Evolutionary conservation across 2,113 vertebrate genomes (phyloP).

Genomic region (Progne subis): DNA sequence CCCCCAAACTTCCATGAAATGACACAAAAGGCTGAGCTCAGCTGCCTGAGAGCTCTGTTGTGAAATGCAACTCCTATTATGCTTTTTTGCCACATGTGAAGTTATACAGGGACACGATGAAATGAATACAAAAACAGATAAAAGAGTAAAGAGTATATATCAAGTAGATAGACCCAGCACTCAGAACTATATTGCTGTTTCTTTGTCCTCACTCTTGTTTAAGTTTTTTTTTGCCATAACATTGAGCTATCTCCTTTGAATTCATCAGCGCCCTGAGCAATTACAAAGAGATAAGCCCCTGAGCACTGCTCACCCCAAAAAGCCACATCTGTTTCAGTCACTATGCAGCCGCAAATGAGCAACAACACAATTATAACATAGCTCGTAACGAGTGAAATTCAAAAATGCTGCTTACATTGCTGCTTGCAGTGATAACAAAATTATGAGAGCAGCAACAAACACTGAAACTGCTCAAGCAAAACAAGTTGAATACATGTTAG

Average conservation of each 20-base stretch:
- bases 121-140: not conserved
- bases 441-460: slow-evolving; percentile 38
- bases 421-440: slow-evolving; percentile 40
- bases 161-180: not conserved
- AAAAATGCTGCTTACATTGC: slow-evolving; percentile 12
- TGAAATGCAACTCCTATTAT: not conserved
- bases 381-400: slow-evolving; percentile 4
- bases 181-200: not conserved
- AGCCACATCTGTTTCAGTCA: slow-evolving; percentile 17
- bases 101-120: not conserved
- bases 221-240: not conserved
- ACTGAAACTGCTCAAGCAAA: slow-evolving; percentile 9
- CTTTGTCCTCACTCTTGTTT: not conserved
- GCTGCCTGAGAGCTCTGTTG: not conserved
- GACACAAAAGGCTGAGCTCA: not conserved
- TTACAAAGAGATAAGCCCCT: not conserved
- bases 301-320: slow-evolving; percentile 6
- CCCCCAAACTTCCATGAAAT: not conserved
- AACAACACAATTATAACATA: not conserved
- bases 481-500: not conserved
- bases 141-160: not conserved
- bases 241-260: not conserved
- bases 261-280: not conserved
- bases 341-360: not conserved
- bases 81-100: not conserved